Conservation (phyloP, 2,888 invertebrate genomes). For the Andricus curvator region DNA sequence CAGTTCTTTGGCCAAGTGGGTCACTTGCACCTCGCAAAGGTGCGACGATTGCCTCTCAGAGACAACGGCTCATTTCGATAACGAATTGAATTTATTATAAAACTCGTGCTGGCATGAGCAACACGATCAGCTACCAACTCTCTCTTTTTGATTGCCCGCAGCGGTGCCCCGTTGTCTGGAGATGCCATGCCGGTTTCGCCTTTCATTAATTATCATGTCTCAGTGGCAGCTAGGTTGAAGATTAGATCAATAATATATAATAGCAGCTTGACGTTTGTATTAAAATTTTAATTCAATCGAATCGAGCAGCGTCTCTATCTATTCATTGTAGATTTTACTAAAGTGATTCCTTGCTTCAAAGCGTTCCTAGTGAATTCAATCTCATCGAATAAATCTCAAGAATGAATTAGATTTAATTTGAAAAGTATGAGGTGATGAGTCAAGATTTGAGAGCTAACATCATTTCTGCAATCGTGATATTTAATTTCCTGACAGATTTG, state of each 20-base stretch:
- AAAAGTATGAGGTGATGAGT: too few relatives aligned
- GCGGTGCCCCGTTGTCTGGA: slow-evolving; percentile 36
- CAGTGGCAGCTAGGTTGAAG: slow-evolving; percentile 22
- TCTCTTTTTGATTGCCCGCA: slow-evolving; percentile 46
- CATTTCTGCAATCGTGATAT: not conserved
- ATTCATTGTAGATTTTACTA: slow-evolving; percentile 23
- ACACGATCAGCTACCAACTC: slow-evolving; percentile 44
- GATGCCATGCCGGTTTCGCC: slow-evolving; percentile 18
- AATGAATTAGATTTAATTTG: not conserved
- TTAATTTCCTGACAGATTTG: too few relatives aligned
- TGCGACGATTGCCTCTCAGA: slow-evolving; percentile 49
- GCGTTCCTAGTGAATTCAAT: not conserved
- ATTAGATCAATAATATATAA: slow-evolving; percentile 33
- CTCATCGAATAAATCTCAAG: not conserved
- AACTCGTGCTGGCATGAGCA: slow-evolving; percentile 44
- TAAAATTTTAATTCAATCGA: slow-evolving; percentile 41
- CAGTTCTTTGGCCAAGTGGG: slow-evolving; percentile 51
- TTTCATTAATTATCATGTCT: slow-evolving; percentile 46
- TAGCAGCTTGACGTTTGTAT: slow-evolving; percentile 28
- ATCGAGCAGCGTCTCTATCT: not conserved
- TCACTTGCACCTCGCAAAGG: slow-evolving; percentile 53
- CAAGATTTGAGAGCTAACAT: too few relatives aligned
- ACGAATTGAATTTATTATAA: slow-evolving; percentile 51
- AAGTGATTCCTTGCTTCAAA: not conserved
- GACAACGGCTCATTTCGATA: slow-evolving; percentile 53